Evolutionary conservation across 1,140 invertebrate genomes (phyloP).

Genomic region (Drosophila paulistorum): DNA sequence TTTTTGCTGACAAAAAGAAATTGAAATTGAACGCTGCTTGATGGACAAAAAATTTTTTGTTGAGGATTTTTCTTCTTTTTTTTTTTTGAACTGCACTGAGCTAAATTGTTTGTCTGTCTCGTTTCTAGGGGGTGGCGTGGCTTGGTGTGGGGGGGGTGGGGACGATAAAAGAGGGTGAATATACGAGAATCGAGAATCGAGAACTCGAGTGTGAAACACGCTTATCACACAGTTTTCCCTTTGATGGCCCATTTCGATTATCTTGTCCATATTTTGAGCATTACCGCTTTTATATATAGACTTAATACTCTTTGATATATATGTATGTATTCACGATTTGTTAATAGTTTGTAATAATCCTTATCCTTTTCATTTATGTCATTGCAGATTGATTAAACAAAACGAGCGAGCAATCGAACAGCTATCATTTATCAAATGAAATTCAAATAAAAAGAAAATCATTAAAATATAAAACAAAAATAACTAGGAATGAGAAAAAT

Average conservation of each 20-base stretch:
- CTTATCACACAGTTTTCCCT: conserved; percentile 41
- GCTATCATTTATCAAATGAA: conserved; percentile 68
- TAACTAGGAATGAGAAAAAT: conserved; percentile 33
- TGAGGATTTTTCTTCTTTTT: not conserved
- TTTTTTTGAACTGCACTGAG: not conserved
- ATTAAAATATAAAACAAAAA: conserved; percentile 33
- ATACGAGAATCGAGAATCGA: not conserved
- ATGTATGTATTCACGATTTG: no score
- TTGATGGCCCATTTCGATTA: conserved; percentile 4
- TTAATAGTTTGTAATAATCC: not conserved
- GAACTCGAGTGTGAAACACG: conserved; percentile 30
- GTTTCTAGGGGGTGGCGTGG: conserved; percentile 8
- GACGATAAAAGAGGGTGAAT: conserved; percentile 20
- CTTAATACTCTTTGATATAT: no score
- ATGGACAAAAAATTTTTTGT: conserved; percentile 2
- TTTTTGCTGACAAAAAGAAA: conserved; percentile 37
- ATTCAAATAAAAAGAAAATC: not conserved
- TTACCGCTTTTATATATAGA: not conserved
- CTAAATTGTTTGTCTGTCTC: conserved; percentile 7
- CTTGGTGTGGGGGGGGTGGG: not conserved
- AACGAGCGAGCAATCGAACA: conserved; percentile 80
- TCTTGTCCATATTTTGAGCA: not conserved
- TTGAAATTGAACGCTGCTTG: conserved; percentile 50
- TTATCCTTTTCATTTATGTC: not conserved
- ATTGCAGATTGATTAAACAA: conserved; percentile 71